A percentile compares a stretch with the other conserved stretches of the same genome.
These are phyloP conservation scores for Nymphicus hollandicus DNA, from an alignment of 2,113 vertebrate species.

Conservation along the genomic window DNA sequence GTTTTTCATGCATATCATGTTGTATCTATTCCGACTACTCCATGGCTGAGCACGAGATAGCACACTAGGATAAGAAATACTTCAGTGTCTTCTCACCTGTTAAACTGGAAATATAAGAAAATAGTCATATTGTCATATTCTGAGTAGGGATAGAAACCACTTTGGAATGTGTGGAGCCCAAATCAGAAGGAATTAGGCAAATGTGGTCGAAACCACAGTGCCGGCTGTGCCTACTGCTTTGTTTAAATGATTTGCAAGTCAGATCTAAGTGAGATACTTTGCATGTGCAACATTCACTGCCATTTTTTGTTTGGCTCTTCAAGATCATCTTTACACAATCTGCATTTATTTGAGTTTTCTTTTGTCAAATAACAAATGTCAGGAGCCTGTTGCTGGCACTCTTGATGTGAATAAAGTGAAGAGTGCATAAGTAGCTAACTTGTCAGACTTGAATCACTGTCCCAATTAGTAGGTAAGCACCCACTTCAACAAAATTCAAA, in stretches of 20 bases:
- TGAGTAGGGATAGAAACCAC: neutral
- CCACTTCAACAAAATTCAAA: neutral
- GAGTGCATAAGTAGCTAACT: neutral
- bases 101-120: neutral
- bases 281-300: neutral
- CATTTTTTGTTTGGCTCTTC: neutral
- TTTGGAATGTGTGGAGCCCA: neutral
- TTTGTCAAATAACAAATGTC: neutral
- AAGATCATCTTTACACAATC: neutral
- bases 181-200: neutral
- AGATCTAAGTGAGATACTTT: neutral
- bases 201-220: neutral
- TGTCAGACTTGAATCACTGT: neutral
- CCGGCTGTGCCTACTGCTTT: neutral
- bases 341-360: neutral
- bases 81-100: neutral
- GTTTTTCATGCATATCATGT: neutral
- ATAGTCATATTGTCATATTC: neutral
- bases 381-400: neutral
- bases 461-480: neutral
- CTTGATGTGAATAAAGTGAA: neutral
- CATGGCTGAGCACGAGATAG: neutral
- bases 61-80: neutral
- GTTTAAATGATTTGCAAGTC: neutral
- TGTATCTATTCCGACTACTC: neutral